phyloP scores from a whole-genome alignment of 2,113 vertebrate genomes.

The Lonchura striata region DNA sequence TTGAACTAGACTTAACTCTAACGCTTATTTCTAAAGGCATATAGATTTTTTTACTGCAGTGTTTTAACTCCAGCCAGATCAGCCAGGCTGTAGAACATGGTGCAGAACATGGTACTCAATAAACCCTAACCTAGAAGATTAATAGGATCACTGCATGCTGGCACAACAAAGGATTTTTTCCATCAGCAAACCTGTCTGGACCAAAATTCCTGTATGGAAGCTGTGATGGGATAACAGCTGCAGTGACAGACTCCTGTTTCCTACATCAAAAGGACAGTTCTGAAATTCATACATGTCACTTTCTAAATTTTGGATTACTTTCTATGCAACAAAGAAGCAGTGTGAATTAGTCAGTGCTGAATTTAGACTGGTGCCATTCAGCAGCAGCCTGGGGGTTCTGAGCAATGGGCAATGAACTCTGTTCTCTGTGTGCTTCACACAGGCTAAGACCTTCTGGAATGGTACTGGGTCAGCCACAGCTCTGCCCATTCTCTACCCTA shows the following conservation, averaged over 20 bases:
- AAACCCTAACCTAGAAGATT: neutral
- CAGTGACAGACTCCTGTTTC: neutral
- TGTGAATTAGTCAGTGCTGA: neutral
- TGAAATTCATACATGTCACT: neutral
- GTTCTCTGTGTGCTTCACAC: fast-evolving
- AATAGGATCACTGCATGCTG: neutral
- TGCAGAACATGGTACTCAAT: neutral
- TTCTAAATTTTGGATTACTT: neutral
- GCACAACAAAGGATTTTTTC: neutral
- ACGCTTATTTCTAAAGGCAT: neutral
- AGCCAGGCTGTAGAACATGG: neutral
- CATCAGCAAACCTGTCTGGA: neutral
- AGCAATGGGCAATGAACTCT: neutral
- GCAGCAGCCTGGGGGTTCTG: neutral
- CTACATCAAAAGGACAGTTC: neutral
- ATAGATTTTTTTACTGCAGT: neutral
- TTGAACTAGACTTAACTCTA: neutral
- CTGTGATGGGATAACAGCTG: neutral
- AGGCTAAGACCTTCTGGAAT: neutral
- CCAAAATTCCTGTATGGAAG: fast-evolving
- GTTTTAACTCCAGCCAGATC: neutral
- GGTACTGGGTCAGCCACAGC: neutral
- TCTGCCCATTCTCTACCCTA: neutral
- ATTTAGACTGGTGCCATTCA: neutral
- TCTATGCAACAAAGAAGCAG: neutral